phyloP scores from a whole-genome alignment of 2,888 invertebrate genomes.

The Kryphioiulus occultus region DNA sequence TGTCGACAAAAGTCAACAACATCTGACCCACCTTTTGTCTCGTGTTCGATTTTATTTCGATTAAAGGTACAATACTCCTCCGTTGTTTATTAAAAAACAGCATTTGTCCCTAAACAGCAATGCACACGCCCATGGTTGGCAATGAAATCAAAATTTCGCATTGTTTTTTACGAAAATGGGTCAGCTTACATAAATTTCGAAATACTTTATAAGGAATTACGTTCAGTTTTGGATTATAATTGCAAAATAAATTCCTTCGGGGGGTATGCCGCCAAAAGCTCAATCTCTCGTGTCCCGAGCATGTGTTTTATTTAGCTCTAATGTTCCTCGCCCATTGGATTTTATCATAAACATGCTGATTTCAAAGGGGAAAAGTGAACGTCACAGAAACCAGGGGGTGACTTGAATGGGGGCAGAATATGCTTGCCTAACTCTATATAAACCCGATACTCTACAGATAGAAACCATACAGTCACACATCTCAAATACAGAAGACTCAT shows the following conservation, averaged over 20 bases:
- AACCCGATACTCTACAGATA: not conserved
- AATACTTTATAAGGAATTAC: not conserved
- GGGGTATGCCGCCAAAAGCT: not conserved
- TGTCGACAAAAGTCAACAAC: not conserved
- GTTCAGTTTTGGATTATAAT: not conserved
- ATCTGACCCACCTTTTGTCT: not conserved
- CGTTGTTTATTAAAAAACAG: not conserved
- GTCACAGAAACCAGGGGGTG: not conserved
- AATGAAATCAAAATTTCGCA: slow-evolving; percentile 39
- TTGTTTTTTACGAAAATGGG: slow-evolving; percentile 39
- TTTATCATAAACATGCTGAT: slow-evolving; percentile 36
- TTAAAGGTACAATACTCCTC: slow-evolving; percentile 29
- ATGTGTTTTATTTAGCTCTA: not conserved
- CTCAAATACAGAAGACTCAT: not conserved
- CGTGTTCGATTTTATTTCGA: not conserved
- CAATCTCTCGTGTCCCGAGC: not conserved
- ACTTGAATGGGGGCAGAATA: slow-evolving; percentile 29
- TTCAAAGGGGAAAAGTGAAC: slow-evolving; percentile 41
- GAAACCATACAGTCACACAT: slow-evolving; percentile 13
- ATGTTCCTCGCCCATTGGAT: slow-evolving; percentile 32
- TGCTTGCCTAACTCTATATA: slow-evolving; percentile 8
- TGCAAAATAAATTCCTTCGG: slow-evolving; percentile 2
- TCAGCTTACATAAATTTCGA: slow-evolving; percentile 36
- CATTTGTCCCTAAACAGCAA: not conserved
- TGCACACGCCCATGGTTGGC: slow-evolving; percentile 34